Base-by-base conservation (phyloP, 2,797 vertebrate genomes). In the Silurus aristotelis region DNA sequence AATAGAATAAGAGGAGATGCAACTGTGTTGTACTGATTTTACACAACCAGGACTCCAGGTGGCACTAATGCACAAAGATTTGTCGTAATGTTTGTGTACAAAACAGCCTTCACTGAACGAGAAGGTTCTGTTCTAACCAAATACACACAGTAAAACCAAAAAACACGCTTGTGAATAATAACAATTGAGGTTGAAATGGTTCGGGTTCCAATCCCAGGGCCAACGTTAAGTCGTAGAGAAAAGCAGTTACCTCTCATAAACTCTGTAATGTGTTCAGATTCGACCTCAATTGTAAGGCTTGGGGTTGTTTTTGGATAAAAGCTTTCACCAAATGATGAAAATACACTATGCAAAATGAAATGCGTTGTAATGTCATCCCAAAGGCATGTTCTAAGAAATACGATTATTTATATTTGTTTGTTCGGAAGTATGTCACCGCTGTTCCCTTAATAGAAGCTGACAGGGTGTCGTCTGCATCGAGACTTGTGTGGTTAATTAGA, bases 31-130 rank as follows among this genome's bases (percentile, higher is more conserved):
- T 46, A 10, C 14, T 71, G 66, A 63, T 80, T 83, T 72, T 83
- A 83, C 82, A 55, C 81, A 61, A 64, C 58, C 63, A n/a, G 17
- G 19, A 25, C 85, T 83, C 46, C 60, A 83, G 85, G 60, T 56
- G 85, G 85, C 85, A 80, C 81, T 79, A 25, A 80, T 61, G 48
- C 82, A 80, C 75, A 86, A 63, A 72, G 15, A 71, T 83, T 38
- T 76, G 22, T 14, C 75, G 20, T 15, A 27, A 25, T 20, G 13
- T 20, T 6, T 22, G 27, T 60, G 17, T 7, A 13, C 17, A 61
- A 78, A 61, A n/a, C 58, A 78, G 19, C n/a, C n/a, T n/a, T n/a
- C n/a, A n/a, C n/a, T 64, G n/a, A 85, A n/a, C 20, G 25, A 64
- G 31, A 10, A 48, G 25, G 67, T 38, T 38, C 38, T 38, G 38